phyloP scores from a whole-genome alignment of 2,113 vertebrate genomes.

The Nettapus auritus region DNA sequence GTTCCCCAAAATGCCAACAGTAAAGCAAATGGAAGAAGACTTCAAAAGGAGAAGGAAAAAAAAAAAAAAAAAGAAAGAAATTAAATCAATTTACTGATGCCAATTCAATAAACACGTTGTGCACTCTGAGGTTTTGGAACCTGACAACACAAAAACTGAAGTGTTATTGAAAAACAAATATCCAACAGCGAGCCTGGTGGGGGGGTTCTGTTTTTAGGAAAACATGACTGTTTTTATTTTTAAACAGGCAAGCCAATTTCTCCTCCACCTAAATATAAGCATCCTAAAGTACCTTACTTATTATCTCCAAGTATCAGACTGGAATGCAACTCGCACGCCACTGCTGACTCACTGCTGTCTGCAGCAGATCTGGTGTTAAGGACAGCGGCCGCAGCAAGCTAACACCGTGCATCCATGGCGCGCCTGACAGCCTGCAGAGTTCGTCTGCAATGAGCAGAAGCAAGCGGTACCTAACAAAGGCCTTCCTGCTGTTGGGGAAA shows the following conservation, averaged over 20 bases:
- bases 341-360: slow-evolving; percentile 43
- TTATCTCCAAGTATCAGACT: background rate
- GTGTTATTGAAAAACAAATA: background rate
- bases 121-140: background rate
- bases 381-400: accelerated
- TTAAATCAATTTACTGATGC: background rate
- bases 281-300: background rate
- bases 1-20: background rate
- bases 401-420: accelerated
- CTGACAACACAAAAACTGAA: background rate
- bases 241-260: background rate
- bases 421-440: accelerated
- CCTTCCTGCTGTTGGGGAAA: background rate
- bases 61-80: background rate
- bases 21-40: background rate
- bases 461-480: accelerated
- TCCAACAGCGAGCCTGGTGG: accelerated
- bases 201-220: background rate
- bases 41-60: background rate
- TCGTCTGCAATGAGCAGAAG: background rate
- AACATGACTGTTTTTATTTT: background rate
- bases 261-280: background rate
- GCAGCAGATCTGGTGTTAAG: background rate
- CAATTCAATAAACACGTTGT: background rate
- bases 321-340: background rate